Evolutionary conservation across 2,113 vertebrate genomes (phyloP).

Genomic region (Aphyosemion australe): DNA sequence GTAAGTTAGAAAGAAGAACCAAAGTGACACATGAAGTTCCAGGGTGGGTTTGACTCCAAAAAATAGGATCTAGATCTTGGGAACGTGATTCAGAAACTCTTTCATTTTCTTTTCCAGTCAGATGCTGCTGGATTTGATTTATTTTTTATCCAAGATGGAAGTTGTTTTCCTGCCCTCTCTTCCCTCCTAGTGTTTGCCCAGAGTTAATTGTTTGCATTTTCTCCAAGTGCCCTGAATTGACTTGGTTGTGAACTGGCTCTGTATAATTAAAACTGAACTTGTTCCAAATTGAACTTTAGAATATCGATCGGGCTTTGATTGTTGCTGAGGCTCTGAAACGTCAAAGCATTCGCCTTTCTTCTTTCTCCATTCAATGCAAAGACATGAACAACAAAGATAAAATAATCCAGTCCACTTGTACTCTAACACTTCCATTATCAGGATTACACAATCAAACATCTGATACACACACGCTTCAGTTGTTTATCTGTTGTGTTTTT

Average conservation of each 20-base stretch:
- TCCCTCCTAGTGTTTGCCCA: not conserved
- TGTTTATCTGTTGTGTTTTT: not conserved
- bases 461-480: not conserved
- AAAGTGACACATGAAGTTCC: too few species aligned
- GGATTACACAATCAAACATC: not conserved
- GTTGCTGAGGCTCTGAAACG: not conserved
- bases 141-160: not conserved
- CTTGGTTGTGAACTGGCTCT: not conserved
- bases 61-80: too few species aligned
- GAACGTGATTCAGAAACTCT: too few species aligned
- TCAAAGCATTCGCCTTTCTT: not conserved
- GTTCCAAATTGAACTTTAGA: slow-evolving; percentile 1
- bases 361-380: not conserved
- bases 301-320: not conserved
- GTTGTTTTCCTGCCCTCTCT: not conserved
- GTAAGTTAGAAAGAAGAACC: too few species aligned
- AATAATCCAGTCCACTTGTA: not conserved
- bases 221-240: not conserved
- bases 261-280: not conserved
- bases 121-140: not conserved
- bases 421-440: not conserved
- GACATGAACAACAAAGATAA: not conserved
- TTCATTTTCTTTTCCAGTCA: not conserved
- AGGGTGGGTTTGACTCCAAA: too few species aligned
- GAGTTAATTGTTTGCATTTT: not conserved